These are phyloP conservation scores for Samia ricini DNA, from an alignment of 1,140 invertebrate genomes.

Conservation along the genomic window DNA sequence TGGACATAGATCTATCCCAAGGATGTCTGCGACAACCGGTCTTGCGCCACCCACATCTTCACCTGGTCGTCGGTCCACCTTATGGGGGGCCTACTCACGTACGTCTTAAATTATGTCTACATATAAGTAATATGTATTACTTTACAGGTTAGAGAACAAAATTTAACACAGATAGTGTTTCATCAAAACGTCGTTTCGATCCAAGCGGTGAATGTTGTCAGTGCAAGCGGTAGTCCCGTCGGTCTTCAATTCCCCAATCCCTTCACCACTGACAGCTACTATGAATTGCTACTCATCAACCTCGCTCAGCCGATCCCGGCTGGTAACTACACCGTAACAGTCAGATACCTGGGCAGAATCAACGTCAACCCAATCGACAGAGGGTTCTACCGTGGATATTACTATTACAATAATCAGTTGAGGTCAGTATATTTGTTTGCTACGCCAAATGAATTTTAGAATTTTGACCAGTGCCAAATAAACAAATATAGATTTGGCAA, in stretches of 20 bases:
- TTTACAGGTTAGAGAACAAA: conserved; percentile 44
- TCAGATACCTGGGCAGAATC: conserved; percentile 48
- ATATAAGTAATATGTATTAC: no score
- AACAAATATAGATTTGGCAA: no score
- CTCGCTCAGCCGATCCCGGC: conserved; percentile 32
- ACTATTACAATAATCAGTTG: conserved; percentile 37
- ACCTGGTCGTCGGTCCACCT: no score
- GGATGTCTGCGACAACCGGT: no score
- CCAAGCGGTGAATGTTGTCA: conserved; percentile 37
- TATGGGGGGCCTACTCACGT: no score
- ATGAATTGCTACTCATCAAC: conserved; percentile 54
- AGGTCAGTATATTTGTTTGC: conserved; percentile 27
- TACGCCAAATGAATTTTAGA: neutral
- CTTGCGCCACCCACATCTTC: no score
- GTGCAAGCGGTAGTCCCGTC: conserved; percentile 28
- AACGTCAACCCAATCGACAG: conserved; percentile 56
- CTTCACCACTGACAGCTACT: conserved; percentile 50
- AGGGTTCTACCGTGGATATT: conserved; percentile 67
- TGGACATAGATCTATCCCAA: no score
- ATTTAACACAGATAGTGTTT: conserved; percentile 52
- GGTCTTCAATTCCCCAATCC: conserved; percentile 33
- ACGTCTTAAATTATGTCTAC: no score
- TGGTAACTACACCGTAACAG: conserved; percentile 50
- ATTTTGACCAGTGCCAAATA: no score
- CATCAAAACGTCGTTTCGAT: conserved; percentile 62